These are phyloP conservation scores for Tichodroma muraria DNA, from an alignment of 2,113 vertebrate species.

Conservation along the genomic window DNA sequence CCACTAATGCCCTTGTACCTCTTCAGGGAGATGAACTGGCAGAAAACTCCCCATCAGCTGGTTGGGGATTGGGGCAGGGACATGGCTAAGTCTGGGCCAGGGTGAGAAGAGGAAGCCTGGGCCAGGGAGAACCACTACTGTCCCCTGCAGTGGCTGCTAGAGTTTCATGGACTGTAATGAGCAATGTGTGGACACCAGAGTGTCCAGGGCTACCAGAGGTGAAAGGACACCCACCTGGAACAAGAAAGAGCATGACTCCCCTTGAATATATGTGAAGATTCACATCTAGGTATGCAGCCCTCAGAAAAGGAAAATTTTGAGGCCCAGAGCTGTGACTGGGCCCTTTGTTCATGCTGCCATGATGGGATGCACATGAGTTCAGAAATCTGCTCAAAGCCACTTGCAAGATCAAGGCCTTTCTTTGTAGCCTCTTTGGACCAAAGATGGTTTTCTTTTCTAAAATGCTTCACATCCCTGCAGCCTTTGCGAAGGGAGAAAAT, in stretches of 20 bases:
- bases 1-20: background rate
- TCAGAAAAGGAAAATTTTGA: background rate
- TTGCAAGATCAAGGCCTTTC: background rate
- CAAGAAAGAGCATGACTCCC: background rate
- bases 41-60: background rate
- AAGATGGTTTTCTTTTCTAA: background rate
- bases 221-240: background rate
- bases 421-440: background rate
- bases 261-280: background rate
- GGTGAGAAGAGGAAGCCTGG: background rate
- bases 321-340: background rate
- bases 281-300: background rate
- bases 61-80: background rate
- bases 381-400: background rate
- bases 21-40: background rate
- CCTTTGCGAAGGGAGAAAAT: background rate
- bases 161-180: background rate
- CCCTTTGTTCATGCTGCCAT: background rate
- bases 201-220: background rate
- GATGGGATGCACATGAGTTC: accelerated
- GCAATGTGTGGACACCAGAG: background rate
- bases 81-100: background rate
- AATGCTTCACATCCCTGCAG: background rate
- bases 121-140: accelerated
- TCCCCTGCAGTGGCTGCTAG: background rate